Evolutionary conservation across 2,113 vertebrate genomes (phyloP).

Genomic region (Tursiops truncatus): DNA sequence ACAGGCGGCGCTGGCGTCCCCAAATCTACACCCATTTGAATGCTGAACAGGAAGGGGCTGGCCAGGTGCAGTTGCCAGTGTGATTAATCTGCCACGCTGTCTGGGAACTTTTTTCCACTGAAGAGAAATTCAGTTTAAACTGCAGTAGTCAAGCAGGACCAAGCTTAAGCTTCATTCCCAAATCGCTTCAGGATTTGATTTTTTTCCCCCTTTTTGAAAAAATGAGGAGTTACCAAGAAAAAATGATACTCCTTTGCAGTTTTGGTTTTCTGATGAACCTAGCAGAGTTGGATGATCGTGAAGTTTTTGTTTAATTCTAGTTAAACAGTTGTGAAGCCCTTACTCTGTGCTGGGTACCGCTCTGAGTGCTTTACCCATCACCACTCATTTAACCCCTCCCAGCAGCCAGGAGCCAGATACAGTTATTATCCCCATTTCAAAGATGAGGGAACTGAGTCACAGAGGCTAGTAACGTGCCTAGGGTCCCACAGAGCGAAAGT

Average conservation of each 20-base stretch:
- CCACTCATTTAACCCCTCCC: not conserved
- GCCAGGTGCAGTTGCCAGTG: rapidly evolving
- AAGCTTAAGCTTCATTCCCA: not conserved
- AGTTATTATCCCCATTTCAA: not conserved
- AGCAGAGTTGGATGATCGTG: not conserved
- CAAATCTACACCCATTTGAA: not conserved
- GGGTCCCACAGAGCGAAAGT: not conserved
- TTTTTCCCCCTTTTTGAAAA: not conserved
- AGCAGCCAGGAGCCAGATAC: not conserved
- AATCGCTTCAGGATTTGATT: not conserved
- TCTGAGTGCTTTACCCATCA: not conserved
- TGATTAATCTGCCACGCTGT: not conserved
- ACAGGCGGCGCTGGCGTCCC: rapidly evolving
- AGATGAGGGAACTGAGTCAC: not conserved
- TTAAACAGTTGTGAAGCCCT: not conserved
- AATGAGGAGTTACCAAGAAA: not conserved
- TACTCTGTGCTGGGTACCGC: too few species aligned
- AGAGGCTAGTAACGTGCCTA: too few species aligned
- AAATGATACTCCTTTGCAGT: not conserved
- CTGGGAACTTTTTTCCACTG: not conserved
- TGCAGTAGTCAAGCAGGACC: not conserved
- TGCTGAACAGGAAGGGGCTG: not conserved
- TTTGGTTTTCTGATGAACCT: not conserved
- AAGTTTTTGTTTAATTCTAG: not conserved
- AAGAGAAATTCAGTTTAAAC: not conserved